Evolutionary conservation across 2,888 invertebrate genomes (phyloP), one percentile per base, ranked within the genome.

Genomic region (Serrognathus titanus): DNA sequence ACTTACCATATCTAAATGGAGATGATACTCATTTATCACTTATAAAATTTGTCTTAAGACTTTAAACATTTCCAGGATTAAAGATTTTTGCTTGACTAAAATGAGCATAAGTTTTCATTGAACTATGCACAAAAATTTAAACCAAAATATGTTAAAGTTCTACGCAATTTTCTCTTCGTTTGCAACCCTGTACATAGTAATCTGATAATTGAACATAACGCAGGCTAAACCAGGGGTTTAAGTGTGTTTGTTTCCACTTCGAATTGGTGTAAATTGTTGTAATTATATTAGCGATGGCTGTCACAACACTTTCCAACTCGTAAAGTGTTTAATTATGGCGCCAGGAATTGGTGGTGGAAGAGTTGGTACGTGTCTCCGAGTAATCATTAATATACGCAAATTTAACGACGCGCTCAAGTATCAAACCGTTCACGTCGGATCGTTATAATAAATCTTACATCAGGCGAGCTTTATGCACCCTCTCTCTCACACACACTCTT

Each of bases 301-400:
- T 55, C 56, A 52, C 60, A 52, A 55, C 59, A 56, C 57, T 61
- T 62, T 59, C 57, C 59, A 62, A 59, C 63, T 61, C 62, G 61
- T 61, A 64, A 60, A 63, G 58, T 64, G 60, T 59, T 63, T 64
- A 64, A 63, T 63, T 60, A 55, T 38, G 46, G 39, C 24, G 39
- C 16, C 45, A 36, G 48, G 20, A 43, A 43, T 43, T 16, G 20
- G 43, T 43, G 20, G 47, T 20, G 40, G 36, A 38, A 41, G 39
- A 16, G 11, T 50, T 51, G 47, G 51, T 54, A 54, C 48, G 59
- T 59, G 53, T 51, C 49, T 48, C 54, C 13, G 20, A 43, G 43
- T 62, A 58, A 57, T 62, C 57, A 60, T 62, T 60, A 60, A 60
- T 58, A 60, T 54, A 58, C 60, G 58, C 60, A 62, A 60, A 62